Percentiles rank a stretch among this genome's conserved stretches.
These are phyloP conservation scores for Athalia rosae DNA, from an alignment of 2,888 invertebrate species.

Conservation along the genomic window DNA sequence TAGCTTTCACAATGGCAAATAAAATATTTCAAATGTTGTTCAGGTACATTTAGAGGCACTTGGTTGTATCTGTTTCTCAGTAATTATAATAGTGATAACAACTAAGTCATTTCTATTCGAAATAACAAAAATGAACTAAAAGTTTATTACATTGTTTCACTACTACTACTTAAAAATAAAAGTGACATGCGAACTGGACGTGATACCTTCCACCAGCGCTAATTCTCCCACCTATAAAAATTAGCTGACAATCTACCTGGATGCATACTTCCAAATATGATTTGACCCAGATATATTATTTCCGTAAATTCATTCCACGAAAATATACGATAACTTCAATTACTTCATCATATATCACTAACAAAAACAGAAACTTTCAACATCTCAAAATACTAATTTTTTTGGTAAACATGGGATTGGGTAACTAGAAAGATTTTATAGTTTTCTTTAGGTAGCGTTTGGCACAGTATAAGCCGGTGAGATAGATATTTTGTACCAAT, in stretches of 20 bases:
- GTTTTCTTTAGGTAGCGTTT: background rate
- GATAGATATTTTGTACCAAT: background rate
- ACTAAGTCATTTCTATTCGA: background rate
- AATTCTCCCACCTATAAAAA: slow-evolving; percentile 15
- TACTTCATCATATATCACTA: background rate
- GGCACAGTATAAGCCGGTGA: background rate
- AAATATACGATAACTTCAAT: background rate
- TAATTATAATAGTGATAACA: background rate
- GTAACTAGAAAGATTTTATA: background rate
- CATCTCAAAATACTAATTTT: slow-evolving; percentile 16
- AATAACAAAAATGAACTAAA: background rate
- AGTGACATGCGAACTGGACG: slow-evolving; percentile 9
- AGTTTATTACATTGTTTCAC: background rate
- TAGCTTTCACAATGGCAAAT: background rate
- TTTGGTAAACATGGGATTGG: slow-evolving; percentile 16
- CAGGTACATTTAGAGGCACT: background rate
- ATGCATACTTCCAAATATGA: slow-evolving; percentile 13
- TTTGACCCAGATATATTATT: slow-evolving; percentile 16
- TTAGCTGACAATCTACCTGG: background rate
- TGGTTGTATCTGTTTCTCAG: slow-evolving; percentile 37
- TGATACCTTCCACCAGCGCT: slow-evolving; percentile 22
- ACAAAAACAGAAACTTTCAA: slow-evolving; percentile 7
- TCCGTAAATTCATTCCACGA: slow-evolving; percentile 25
- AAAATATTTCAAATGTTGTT: background rate
- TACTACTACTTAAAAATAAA: slow-evolving; percentile 23